A percentile compares a stretch with the other conserved stretches of the same genome.
phyloP scores from a whole-genome alignment of 2,888 invertebrate genomes.

The Acrobasis consociella region DNA sequence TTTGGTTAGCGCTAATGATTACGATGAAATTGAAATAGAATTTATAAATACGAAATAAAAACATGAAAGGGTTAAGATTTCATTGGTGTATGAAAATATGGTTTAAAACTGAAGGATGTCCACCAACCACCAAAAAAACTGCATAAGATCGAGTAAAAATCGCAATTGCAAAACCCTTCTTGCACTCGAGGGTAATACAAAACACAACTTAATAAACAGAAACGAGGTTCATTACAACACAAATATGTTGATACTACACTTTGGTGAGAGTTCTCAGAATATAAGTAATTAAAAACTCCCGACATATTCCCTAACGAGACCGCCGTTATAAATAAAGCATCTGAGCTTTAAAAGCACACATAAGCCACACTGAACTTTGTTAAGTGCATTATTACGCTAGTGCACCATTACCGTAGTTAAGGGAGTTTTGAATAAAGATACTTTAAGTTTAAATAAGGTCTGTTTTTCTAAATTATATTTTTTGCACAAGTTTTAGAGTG shows the following conservation, averaged over 20 bases:
- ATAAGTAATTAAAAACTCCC: constrained; percentile 12
- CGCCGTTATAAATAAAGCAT: constrained; percentile 9
- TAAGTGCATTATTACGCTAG: constrained; percentile 2
- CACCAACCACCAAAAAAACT: neutral
- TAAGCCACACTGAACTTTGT: neutral
- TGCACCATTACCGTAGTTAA: neutral
- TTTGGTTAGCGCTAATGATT: no score
- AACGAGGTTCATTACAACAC: neutral
- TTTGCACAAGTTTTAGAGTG: no score
- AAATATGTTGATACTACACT: neutral
- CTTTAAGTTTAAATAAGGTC: no score
- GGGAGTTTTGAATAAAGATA: neutral
- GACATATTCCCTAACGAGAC: neutral
- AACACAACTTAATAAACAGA: neutral
- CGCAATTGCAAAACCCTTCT: neutral
- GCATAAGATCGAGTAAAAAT: no score
- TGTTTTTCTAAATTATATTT: no score
- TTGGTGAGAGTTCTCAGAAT: constrained; percentile 1
- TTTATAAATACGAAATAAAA: no score
- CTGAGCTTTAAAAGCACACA: neutral
- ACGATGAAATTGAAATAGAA: no score
- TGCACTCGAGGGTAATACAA: neutral
- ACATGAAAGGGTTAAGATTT: no score
- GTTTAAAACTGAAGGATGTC: neutral
- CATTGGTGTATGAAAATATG: no score